Percentiles rank a stretch among this genome's conserved stretches.
These are phyloP conservation scores for Idris sp. DNA, from an alignment of 1,140 invertebrate species.

Conservation along the genomic window DNA sequence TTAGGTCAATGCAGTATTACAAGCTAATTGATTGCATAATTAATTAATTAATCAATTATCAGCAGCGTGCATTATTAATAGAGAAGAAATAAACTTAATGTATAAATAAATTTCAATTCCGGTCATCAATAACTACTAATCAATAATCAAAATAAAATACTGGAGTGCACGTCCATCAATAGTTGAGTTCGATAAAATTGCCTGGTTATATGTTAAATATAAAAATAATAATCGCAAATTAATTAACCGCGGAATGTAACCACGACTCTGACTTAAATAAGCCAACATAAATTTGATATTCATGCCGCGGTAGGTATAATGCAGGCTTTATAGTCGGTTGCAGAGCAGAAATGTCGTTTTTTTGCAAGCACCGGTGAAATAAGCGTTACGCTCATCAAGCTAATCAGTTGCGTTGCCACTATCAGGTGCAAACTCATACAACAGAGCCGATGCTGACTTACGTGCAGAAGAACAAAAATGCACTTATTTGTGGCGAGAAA, in stretches of 20 bases:
- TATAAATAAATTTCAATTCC: conserved; percentile 3
- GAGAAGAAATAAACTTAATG: background rate
- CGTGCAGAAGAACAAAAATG: conserved; percentile 23
- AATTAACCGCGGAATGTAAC: conserved; percentile 15
- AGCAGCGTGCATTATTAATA: conserved; percentile 13
- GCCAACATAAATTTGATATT: conserved; percentile 27
- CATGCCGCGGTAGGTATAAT: too few species aligned
- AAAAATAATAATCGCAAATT: conserved; percentile 32
- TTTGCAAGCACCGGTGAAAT: conserved; percentile 17
- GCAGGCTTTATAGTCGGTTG: too few species aligned
- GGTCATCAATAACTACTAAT: conserved; percentile 23
- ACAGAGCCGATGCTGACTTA: conserved; percentile 14
- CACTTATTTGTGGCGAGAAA: conserved; percentile 22
- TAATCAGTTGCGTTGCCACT: conserved; percentile 40
- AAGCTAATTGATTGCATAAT: conserved; percentile 12
- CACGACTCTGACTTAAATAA: conserved; percentile 2
- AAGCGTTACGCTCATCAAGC: conserved; percentile 37
- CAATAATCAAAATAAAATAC: background rate
- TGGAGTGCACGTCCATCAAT: background rate
- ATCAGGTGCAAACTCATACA: conserved; percentile 45
- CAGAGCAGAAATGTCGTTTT: conserved; percentile 4
- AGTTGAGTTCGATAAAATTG: conserved; percentile 13
- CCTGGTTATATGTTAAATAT: background rate
- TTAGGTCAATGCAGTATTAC: background rate
- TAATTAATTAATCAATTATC: conserved; percentile 32